Evolutionary conservation across 2,888 invertebrate genomes (phyloP).

Genomic region (Eledone cirrhosa): DNA sequence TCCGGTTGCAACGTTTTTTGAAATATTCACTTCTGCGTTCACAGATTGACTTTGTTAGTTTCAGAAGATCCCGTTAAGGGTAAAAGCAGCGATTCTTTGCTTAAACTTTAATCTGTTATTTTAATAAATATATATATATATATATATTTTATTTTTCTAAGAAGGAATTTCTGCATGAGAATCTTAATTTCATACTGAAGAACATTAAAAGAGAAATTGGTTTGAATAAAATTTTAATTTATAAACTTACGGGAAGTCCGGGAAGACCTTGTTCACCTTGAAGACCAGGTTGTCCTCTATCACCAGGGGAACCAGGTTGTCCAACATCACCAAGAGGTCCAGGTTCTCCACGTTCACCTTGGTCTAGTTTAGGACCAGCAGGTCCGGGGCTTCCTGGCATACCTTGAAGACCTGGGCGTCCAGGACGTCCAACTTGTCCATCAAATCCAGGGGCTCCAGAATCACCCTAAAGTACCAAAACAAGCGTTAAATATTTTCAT

Average conservation of each 20-base stretch:
- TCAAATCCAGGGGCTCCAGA: conserved; percentile 60
- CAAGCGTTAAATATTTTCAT: neutral
- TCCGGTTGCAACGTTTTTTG: too few species aligned
- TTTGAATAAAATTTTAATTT: too few species aligned
- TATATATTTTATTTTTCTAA: neutral
- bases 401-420: conserved; percentile 54
- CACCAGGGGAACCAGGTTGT: conserved; percentile 46
- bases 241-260: conserved; percentile 46
- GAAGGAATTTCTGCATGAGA: neutral
- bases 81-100: too few species aligned
- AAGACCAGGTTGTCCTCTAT: conserved; percentile 46
- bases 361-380: conserved; percentile 48
- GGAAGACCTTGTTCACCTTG: conserved; percentile 64
- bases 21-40: too few species aligned
- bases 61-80: too few species aligned
- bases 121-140: too few species aligned
- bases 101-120: too few species aligned
- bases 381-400: conserved; percentile 44
- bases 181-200: conserved; percentile 18
- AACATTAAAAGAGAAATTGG: conserved; percentile 10
- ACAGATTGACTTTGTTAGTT: too few species aligned
- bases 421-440: conserved; percentile 51
- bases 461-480: conserved; percentile 73
- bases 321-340: conserved; percentile 51
- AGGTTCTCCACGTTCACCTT: conserved; percentile 44